Percentiles rank a stretch among this genome's conserved stretches.
Conservation (phyloP, 1,140 invertebrate species). For the Drosophila erecta region DNA sequence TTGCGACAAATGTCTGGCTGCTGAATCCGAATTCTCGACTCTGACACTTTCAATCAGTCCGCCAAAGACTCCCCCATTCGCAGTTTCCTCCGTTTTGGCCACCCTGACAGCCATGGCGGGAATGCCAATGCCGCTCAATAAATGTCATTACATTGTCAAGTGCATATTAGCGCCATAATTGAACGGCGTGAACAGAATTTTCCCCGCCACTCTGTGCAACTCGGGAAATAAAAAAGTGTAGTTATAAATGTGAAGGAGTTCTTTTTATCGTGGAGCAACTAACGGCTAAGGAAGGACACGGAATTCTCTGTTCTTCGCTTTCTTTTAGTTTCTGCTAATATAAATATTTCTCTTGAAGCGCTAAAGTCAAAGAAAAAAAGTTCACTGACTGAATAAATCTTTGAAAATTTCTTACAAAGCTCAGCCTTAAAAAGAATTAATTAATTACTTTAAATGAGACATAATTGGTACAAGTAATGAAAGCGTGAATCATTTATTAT, state of each 20-base stretch:
- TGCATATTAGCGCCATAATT: slow-evolving; percentile 81
- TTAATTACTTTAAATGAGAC: too few species aligned
- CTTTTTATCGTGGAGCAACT: neutral
- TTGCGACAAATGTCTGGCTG: slow-evolving; percentile 62
- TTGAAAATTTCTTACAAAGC: too few species aligned
- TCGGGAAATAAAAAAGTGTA: neutral
- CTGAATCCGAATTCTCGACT: slow-evolving; percentile 50
- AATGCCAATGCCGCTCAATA: slow-evolving; percentile 64
- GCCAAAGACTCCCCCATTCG: slow-evolving; percentile 24
- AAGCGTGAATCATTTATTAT: too few species aligned
- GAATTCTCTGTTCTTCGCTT: neutral
- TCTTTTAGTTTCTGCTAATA: neutral
- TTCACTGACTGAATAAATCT: too few species aligned
- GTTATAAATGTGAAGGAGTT: neutral
- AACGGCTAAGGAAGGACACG: neutral
- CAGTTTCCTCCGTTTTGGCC: neutral
- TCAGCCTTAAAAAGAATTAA: too few species aligned
- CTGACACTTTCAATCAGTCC: slow-evolving; percentile 72
- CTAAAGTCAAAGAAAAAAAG: too few species aligned
- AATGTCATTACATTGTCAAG: slow-evolving; percentile 82
- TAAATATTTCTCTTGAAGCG: neutral
- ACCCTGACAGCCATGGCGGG: slow-evolving; percentile 36
- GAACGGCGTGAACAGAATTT: slow-evolving; percentile 72
- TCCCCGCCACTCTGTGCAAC: slow-evolving; percentile 4
- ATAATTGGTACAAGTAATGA: too few species aligned